Evolutionary conservation across 1,140 invertebrate genomes (phyloP).

Genomic region (Heliconius hewitsoni): DNA sequence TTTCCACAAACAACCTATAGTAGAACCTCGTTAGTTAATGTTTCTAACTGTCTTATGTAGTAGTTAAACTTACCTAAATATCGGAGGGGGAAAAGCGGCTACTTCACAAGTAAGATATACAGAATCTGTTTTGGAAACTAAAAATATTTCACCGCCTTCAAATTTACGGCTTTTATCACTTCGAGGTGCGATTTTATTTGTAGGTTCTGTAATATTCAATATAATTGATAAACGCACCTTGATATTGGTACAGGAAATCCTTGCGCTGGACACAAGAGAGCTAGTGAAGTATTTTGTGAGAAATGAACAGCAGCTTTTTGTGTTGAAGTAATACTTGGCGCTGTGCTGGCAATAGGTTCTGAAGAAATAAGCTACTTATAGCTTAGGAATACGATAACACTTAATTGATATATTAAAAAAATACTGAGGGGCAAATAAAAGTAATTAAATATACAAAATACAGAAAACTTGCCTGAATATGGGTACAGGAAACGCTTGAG

Average conservation of each 20-base stretch:
- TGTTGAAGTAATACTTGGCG: constrained; percentile 82
- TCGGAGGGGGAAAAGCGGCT: constrained; percentile 84
- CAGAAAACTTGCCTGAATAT: constrained; percentile 85
- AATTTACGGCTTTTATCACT: constrained; percentile 82
- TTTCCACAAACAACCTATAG: neutral
- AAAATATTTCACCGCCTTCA: constrained; percentile 85
- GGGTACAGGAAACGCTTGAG: constrained; percentile 88
- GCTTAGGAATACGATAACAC: neutral
- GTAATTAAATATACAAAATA: constrained; percentile 10
- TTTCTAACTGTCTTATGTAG: neutral
- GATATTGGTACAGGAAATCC: constrained; percentile 86
- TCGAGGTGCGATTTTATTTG: constrained; percentile 81
- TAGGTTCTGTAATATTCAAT: constrained; percentile 65
- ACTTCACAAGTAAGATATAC: constrained; percentile 84
- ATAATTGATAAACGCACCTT: constrained; percentile 82
- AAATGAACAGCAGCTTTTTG: constrained; percentile 72
- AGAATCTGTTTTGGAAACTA: constrained; percentile 81
- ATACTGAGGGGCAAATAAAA: neutral
- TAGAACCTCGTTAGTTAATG: neutral
- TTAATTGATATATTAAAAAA: neutral
- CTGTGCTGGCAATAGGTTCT: constrained; percentile 84
- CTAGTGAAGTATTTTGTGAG: constrained; percentile 73
- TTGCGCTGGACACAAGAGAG: constrained; percentile 85
- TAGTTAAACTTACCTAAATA: constrained; percentile 82
- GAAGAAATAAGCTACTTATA: constrained; percentile 47